A percentile compares a stretch with the other conserved stretches of the same genome.
These are phyloP conservation scores for Helarctos malayanus DNA, from an alignment of 2,797 vertebrate genomes.

Conservation along the genomic window DNA sequence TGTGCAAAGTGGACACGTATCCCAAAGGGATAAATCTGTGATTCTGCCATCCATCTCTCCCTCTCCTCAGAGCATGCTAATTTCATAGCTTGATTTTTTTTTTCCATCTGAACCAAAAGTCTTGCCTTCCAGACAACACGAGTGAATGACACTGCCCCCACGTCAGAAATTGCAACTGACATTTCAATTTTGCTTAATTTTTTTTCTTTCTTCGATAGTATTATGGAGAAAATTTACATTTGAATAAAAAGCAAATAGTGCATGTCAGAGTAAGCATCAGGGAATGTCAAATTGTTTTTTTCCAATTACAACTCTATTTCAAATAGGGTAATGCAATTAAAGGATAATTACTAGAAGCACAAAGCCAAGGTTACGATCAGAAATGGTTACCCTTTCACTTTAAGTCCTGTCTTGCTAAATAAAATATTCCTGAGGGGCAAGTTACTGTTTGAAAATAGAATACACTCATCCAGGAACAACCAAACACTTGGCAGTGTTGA, in stretches of 20 bases:
- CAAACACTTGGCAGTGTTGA: conserved; percentile 63
- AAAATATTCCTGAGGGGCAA: conserved; percentile 86
- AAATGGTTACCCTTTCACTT: conserved; percentile 89
- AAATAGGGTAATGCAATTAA: conserved; percentile 92
- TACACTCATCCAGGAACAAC: conserved; percentile 77
- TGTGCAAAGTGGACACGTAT: conserved; percentile 86
- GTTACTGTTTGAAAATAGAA: conserved; percentile 86
- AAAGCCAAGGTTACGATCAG: conserved; percentile 91
- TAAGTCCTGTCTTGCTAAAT: conserved; percentile 87
- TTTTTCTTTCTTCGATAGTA: conserved; percentile 91
- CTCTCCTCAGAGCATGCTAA: conserved; percentile 78
- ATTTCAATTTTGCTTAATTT: conserved; percentile 94
- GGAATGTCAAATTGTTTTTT: conserved; percentile 89
- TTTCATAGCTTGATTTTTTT: conserved; percentile 82
- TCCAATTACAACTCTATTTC: conserved; percentile 91
- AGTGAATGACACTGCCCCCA: conserved; percentile 91
- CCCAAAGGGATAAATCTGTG: conserved; percentile 86
- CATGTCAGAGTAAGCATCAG: conserved; percentile 88
- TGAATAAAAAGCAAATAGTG: conserved; percentile 92
- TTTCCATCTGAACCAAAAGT: conserved; percentile 78
- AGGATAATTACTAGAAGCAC: conserved; percentile 90
- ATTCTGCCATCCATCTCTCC: conserved; percentile 49
- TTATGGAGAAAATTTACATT: conserved; percentile 89
- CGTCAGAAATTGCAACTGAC: conserved; percentile 97
- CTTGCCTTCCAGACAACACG: conserved; percentile 77